Base-by-base conservation (phyloP, 2,888 invertebrate species). In the Proisotoma minuta region DNA sequence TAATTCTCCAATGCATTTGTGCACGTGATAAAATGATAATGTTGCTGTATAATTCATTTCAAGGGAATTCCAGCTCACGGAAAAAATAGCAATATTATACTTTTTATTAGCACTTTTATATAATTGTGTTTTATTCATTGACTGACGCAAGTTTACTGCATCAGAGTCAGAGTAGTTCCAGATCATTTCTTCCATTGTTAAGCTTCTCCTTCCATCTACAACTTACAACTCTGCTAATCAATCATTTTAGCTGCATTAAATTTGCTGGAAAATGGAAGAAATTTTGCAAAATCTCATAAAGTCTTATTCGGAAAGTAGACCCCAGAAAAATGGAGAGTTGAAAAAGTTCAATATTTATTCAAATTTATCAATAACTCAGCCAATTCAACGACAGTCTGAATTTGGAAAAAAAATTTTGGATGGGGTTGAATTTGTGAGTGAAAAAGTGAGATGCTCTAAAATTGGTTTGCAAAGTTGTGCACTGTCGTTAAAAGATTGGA, bases 241-340 rank as follows among this genome's bases (percentile, higher is more conserved):
- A n/a, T 28, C 3, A 27, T 26, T 15, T 3, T 8, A 50, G 48
- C 27, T 49, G 15, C 58, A 47, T 34, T 34, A 34, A 34, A 43
- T 20, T 26, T 43, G 43, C 5, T 26, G 5, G 1, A 64, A 40
- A 39, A 68, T 68, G 68, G 60, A 68, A 24, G 68, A 68, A 52
- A 65, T 68, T 52, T 52, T 68, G n/a, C 34, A 52, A 47, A 65
- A 65, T 8, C 40, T 68, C 20, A 68, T 63, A 5, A 62, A 62
- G 62, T 52, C 56, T 0, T 61, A 60, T 3, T 22, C 60, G 5
- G 65, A 63, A 62, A 63, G 60, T 40, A 65, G 65, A 39, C 62
- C 59, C 1, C 62, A 50, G 39, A 68, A 56, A 23, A 64, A 15
- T 34, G 43, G 4, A 4, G 10, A 43, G 20, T 20, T 4, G 18